Conservation (phyloP, 2,888 invertebrate species). For the Adineta ricciae region DNA sequence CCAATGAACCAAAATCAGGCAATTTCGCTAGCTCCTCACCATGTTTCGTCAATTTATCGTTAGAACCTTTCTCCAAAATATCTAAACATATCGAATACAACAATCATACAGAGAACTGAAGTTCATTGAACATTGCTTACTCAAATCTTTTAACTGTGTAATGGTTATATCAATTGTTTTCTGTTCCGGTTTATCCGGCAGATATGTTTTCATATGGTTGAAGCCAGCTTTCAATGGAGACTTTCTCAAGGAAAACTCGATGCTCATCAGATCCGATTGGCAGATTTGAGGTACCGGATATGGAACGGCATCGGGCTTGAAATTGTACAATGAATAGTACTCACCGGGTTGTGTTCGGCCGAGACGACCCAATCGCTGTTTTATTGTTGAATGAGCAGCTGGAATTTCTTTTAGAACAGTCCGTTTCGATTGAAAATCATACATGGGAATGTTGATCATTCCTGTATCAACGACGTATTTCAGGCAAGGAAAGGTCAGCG, state of each 20-base stretch:
- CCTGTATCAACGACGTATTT: background rate
- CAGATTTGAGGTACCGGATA: background rate
- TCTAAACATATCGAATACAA: too few species aligned
- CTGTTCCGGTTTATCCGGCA: background rate
- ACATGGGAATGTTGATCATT: background rate
- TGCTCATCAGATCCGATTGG: conserved; percentile 5
- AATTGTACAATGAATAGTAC: background rate
- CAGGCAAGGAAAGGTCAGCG: background rate
- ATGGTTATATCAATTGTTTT: background rate
- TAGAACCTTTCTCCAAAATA: background rate
- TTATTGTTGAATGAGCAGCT: background rate
- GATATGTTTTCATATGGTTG: background rate
- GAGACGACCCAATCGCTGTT: background rate
- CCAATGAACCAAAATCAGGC: background rate
- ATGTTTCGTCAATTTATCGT: background rate
- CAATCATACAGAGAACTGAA: too few species aligned
- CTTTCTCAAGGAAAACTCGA: background rate
- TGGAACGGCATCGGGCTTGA: background rate
- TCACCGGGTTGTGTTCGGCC: background rate
- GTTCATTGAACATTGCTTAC: too few species aligned
- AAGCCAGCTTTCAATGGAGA: background rate
- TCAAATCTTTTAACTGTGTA: background rate
- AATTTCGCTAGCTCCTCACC: background rate
- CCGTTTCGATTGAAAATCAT: background rate
- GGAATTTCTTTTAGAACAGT: background rate